Conservation (phyloP, 2,113 vertebrate species). For the Hemiprocne comata region DNA sequence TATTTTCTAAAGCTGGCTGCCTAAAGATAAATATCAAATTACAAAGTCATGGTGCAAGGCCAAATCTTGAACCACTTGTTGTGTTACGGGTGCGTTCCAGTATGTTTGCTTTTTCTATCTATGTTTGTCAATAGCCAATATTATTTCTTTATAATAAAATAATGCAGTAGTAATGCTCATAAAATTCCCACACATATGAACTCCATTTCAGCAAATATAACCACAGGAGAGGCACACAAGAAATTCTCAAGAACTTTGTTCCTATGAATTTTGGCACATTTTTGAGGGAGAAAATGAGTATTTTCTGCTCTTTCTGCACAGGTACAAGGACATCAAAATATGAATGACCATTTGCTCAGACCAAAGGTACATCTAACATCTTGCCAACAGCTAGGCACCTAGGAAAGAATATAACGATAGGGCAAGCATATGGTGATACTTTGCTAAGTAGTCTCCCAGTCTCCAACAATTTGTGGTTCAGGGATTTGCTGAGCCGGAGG, state of each 20-base stretch:
- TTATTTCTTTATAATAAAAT: neutral
- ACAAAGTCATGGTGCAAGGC: neutral
- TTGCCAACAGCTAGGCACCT: neutral
- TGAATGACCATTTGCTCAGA: neutral
- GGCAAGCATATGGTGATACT: neutral
- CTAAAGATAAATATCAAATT: neutral
- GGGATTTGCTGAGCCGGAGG: neutral
- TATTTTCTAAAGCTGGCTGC: conserved; percentile 6
- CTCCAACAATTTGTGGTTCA: neutral
- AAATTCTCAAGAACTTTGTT: neutral
- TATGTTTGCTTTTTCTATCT: neutral
- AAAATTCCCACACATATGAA: neutral
- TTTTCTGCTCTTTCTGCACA: neutral
- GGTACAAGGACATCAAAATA: neutral
- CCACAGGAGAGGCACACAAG: neutral
- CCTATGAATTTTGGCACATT: neutral
- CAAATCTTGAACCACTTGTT: neutral
- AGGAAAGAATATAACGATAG: neutral
- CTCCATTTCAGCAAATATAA: neutral
- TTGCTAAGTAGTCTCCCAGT: neutral
- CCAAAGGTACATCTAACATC: neutral
- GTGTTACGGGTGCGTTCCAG: neutral
- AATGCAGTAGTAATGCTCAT: neutral
- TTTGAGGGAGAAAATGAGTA: neutral
- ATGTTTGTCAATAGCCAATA: neutral